Conservation (phyloP, 1,140 invertebrate species). For the Phenacoccus solenopsis region DNA sequence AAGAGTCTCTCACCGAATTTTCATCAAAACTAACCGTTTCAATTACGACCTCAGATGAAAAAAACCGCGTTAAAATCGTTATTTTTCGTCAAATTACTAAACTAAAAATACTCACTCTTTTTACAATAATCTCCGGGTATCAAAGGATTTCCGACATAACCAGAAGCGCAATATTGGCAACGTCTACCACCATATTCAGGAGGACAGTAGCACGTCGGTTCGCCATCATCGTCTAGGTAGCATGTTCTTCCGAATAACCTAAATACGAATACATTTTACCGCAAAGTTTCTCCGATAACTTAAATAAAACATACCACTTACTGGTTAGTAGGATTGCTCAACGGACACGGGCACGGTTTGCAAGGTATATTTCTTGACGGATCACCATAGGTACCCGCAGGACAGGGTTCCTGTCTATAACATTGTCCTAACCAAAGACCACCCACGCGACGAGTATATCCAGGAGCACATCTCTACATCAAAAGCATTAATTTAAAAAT, state of each 20-base stretch:
- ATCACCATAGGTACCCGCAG: slow-evolving; percentile 75
- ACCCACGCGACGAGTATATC: slow-evolving; percentile 58
- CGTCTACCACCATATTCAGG: slow-evolving; percentile 68
- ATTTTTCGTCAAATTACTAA: too few species aligned
- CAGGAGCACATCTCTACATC: slow-evolving; percentile 59
- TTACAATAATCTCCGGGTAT: slow-evolving; percentile 51
- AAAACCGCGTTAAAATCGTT: too few species aligned
- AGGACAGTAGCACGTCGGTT: slow-evolving; percentile 74
- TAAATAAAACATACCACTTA: slow-evolving; percentile 32
- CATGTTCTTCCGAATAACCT: slow-evolving; percentile 71
- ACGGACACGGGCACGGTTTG: slow-evolving; percentile 79
- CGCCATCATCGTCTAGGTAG: slow-evolving; percentile 56
- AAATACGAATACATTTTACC: too few species aligned
- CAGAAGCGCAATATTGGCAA: slow-evolving; percentile 65
- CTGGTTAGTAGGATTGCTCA: slow-evolving; percentile 54
- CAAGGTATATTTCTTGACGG: slow-evolving; percentile 66
- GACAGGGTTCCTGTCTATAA: slow-evolving; percentile 45
- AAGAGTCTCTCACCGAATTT: too few species aligned
- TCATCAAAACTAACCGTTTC: too few species aligned
- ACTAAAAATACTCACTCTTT: too few species aligned
- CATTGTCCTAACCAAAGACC: slow-evolving; percentile 72
- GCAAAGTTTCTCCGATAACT: too few species aligned
- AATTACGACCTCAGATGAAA: too few species aligned
- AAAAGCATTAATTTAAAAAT: background rate
- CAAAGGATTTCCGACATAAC: slow-evolving; percentile 65